Base-by-base conservation (phyloP, 2,797 vertebrate species). In the Discoglossus pictus region DNA sequence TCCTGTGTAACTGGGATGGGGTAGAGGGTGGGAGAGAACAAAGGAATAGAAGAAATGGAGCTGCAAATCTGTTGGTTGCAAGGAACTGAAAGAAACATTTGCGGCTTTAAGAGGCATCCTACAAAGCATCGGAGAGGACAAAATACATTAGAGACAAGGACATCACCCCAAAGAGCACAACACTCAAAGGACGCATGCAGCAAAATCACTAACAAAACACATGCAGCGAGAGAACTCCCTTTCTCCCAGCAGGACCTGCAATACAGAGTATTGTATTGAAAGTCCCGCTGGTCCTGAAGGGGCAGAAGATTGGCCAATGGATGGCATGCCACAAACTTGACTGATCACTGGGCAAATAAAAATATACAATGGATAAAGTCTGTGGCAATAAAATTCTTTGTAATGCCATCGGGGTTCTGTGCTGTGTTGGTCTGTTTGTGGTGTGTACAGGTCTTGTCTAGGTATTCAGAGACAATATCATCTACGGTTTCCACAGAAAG, bases 1-100 rank as follows among this genome's bases (percentile, higher is more conserved):
- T 71, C 75, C 75, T 67, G 10, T 31, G 54, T n/a, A n/a, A 1
- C 24, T 78, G 76, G 78, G 0, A 7, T 58, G 18, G 50, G 43
- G 80, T 54, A 71, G 50, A 74, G 25, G 11, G 69, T 61, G 59
- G 1, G 56, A 23, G 52, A 76, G 66, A 50, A 35, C 6, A 43
- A 17, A 17, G 67, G 59, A 13, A 5, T 58, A 50, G 8, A 74
- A n/a, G 34, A 48, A 2, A 42, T 59, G 34, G 6, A 55, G 73
- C 34, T 25, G 21, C 6, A 50, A 50, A n/a, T 54, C 39, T 54
- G 38, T 43, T 27, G 16, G 43, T 7, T 5, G 34, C 17, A 35
- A 6, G 47, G 7, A 50, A 18, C 23, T 25, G 11, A 12, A 46
- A 10, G 6, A 16, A 15, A 24, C 16, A 39, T n/a, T 8, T 12